Conservation (phyloP, 2,888 invertebrate species). For the Pecten maximus region DNA sequence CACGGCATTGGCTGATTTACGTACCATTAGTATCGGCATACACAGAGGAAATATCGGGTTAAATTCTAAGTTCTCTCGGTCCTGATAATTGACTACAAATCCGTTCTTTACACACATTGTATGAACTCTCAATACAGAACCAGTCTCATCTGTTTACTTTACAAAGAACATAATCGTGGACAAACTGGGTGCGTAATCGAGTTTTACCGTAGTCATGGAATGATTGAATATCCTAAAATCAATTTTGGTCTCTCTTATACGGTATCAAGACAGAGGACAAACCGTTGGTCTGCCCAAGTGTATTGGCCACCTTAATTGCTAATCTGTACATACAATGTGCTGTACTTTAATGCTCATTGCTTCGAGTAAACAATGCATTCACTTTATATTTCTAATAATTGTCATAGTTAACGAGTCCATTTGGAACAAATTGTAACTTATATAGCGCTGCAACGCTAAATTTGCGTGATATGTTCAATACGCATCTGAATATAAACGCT, state of each 20-base stretch:
- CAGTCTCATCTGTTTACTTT: neutral
- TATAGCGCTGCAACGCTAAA: neutral
- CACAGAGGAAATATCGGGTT: neutral
- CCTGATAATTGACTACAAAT: neutral
- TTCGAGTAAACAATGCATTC: neutral
- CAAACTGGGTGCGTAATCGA: neutral
- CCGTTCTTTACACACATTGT: neutral
- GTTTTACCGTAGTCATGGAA: neutral
- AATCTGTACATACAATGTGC: neutral
- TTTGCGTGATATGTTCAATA: neutral
- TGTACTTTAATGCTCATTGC: neutral
- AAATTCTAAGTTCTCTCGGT: neutral
- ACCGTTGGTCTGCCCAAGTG: neutral
- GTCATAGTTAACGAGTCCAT: neutral
- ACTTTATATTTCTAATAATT: neutral
- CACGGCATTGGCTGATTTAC: neutral
- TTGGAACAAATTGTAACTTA: neutral
- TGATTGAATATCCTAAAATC: slow-evolving; percentile 27
- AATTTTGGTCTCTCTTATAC: neutral
- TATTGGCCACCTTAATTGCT: neutral
- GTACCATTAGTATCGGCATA: neutral
- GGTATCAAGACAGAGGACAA: neutral
- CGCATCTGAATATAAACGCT: neutral
- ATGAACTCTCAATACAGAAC: neutral
- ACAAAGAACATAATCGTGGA: neutral